Conservation (phyloP, 2,888 invertebrate species). For the Nematopogon swammerdamellus region DNA sequence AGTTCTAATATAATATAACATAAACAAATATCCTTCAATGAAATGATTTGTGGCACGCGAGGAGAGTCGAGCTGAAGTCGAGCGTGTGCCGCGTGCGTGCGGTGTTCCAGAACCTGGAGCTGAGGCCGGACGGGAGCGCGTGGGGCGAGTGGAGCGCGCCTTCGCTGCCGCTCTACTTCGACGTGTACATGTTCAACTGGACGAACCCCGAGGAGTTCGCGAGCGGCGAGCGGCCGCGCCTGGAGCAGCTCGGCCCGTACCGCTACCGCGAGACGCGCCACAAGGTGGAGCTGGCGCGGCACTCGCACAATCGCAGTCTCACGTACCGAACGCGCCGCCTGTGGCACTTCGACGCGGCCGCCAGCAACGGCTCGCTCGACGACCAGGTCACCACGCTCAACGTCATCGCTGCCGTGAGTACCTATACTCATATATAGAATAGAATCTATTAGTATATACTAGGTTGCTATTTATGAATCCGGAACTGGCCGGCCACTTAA, state of each 20-base stretch:
- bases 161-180: slow-evolving; percentile 59
- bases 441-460: no score
- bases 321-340: slow-evolving; percentile 64
- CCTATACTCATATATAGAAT: no score
- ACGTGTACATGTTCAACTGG: slow-evolving; percentile 77
- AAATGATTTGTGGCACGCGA: no score
- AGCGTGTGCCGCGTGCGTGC: no score
- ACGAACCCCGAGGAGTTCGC: slow-evolving; percentile 68
- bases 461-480: no score
- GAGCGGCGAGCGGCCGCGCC: slow-evolving; percentile 43
- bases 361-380: slow-evolving; percentile 64
- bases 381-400: slow-evolving; percentile 74
- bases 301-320: slow-evolving; percentile 68
- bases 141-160: slow-evolving; percentile 71
- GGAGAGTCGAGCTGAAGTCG: no score
- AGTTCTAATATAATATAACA: no score
- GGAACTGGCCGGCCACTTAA: no score
- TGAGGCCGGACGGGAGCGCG: slow-evolving; percentile 58
- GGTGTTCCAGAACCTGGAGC: slow-evolving; percentile 56
- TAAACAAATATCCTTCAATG: no score
- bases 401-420: slow-evolving; percentile 72
- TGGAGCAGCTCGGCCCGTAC: slow-evolving; percentile 55
- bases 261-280: slow-evolving; percentile 64
- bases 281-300: slow-evolving; percentile 71
- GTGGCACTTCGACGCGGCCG: slow-evolving; percentile 66